Conservation (phyloP, 2,113 vertebrate species). For the Bos indicus region DNA sequence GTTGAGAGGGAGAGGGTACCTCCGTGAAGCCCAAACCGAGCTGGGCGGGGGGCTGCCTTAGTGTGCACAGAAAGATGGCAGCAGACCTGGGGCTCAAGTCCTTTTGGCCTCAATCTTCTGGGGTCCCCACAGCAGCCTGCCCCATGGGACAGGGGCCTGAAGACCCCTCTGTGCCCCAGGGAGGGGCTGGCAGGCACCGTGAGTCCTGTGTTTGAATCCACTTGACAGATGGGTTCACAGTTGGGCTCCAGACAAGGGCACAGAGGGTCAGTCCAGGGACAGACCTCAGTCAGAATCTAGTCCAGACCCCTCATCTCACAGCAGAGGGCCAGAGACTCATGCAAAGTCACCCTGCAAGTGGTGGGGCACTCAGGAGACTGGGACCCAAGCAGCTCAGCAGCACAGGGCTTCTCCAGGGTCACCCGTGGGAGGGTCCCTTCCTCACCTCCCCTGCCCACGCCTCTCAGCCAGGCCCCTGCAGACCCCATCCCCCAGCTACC, state of each 20-base stretch:
- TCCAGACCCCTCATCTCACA: background rate
- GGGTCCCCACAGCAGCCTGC: background rate
- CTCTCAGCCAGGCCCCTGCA: background rate
- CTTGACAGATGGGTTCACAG: background rate
- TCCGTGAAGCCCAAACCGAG: background rate
- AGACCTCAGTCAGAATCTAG: background rate
- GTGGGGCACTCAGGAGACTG: background rate
- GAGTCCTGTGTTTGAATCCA: background rate
- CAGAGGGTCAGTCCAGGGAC: background rate
- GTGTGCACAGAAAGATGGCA: background rate
- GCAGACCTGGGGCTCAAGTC: background rate
- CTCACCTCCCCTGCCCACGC: too few relatives aligned
- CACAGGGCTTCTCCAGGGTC: background rate
- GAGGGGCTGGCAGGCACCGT: accelerated
- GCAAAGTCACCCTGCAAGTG: background rate
- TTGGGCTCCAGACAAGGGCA: background rate
- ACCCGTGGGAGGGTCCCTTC: background rate
- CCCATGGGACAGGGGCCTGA: background rate
- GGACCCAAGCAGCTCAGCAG: background rate
- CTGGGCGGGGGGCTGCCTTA: accelerated
- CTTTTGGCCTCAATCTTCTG: background rate
- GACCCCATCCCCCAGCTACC: background rate
- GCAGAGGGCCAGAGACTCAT: background rate
- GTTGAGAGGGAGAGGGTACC: background rate
- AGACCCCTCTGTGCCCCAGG: too few relatives aligned